Evolutionary conservation across 2,797 vertebrate genomes (phyloP), one percentile per base, ranked within the genome.

Genomic region (Falco peregrinus): DNA sequence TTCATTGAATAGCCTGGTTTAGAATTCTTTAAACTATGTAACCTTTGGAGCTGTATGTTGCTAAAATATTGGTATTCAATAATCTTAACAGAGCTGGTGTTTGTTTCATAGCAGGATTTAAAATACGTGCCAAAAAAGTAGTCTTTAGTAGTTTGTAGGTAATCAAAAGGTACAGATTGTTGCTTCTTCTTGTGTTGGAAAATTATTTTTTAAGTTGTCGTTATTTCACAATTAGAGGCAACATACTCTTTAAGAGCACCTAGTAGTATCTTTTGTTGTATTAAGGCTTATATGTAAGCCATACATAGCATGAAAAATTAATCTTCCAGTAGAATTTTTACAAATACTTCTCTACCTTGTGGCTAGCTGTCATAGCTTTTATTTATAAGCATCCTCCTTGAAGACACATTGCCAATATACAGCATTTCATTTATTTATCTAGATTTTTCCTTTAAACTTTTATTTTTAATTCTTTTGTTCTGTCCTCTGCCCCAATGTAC

Each of bases 401-500:
- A 88, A 73, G 83, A 89, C 86, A 53, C 70, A 47, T 76, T 92
- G 74, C 56, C 57, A 69, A 43, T 90, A 79, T 53, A 86, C 48
- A 82, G 14, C 70, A 70, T 70, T 94, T 95, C 67, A 68, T 6
- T 80, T 75, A 75, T 80, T 95, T 93, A 65, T 74, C 29, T 83
- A 39, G 45, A n/a, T n/a, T 90, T 94, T 93, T 90, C 45, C 65
- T 90, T 95, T 91, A 16, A 24, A 4, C 16, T 89, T 97, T 94
- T 79, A 90, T 89, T 96, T 97, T 94, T 97, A 97, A 97, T 97
- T 90, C 90, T 97, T 96, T 97, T 98, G 97, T 98, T 98, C 97
- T 98, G 93, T 98, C 96, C 98, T 98, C 98, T 99, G 94, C 98
- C 98, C 98, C 98, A 98, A 99, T 97, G 97, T 98, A 98, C 97